Percentiles rank a stretch among this genome's conserved stretches.
Evolutionary conservation across 1,140 invertebrate species (phyloP).

Genomic region (Heliconius melpomene): DNA sequence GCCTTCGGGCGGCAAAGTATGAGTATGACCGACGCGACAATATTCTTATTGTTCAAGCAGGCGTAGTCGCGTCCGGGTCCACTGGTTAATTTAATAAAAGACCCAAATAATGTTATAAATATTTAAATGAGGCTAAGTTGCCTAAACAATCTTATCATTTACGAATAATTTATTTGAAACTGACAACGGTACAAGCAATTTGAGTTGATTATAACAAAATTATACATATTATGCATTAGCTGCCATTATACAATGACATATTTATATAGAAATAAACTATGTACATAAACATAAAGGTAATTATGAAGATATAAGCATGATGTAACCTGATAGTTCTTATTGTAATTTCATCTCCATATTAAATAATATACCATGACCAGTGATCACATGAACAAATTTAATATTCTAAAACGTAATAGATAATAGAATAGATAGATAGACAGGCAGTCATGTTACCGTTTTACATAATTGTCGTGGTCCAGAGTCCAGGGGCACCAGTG

Average conservation of each 20-base stretch:
- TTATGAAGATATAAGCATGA: neutral
- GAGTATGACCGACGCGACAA: too few species aligned
- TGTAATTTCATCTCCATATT: slow-evolving; percentile 23
- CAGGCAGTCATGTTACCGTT: too few species aligned
- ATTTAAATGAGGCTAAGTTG: neutral
- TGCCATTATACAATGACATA: neutral
- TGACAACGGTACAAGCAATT: neutral
- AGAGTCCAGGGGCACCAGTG: too few species aligned
- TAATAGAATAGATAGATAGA: too few species aligned
- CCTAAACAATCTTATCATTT: neutral
- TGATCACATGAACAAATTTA: neutral
- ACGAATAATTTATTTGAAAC: neutral
- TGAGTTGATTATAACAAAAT: too few species aligned
- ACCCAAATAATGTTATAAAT: neutral
- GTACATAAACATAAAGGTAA: neutral
- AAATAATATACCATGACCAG: neutral
- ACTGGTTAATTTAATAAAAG: too few species aligned
- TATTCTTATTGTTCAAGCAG: too few species aligned
- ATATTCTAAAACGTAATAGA: neutral
- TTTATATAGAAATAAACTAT: neutral
- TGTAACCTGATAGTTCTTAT: slow-evolving; percentile 14
- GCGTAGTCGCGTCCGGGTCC: too few species aligned
- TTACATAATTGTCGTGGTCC: too few species aligned
- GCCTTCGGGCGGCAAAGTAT: too few species aligned
- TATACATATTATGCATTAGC: neutral